Conservation (phyloP, 2,113 vertebrate genomes). For the Urocitellus parryii region DNA sequence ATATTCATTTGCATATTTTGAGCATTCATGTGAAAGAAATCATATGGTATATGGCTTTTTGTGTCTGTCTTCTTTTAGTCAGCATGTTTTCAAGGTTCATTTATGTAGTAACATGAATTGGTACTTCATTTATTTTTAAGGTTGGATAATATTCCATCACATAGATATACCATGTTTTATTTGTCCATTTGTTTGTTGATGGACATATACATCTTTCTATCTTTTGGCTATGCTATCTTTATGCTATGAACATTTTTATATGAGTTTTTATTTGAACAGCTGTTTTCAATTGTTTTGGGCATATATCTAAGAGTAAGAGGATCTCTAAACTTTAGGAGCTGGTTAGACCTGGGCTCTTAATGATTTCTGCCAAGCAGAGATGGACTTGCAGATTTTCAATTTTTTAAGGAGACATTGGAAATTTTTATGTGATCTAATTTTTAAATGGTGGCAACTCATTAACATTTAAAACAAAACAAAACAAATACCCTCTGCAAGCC, state of each 20-base stretch:
- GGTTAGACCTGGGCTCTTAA: not conserved
- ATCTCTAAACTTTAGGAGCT: not conserved
- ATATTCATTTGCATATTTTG: not conserved
- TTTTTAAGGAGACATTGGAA: not conserved
- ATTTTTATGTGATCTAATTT: constrained; percentile 36
- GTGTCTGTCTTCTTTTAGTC: not conserved
- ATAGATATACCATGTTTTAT: not conserved
- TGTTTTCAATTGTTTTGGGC: not conserved
- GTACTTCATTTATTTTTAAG: not conserved
- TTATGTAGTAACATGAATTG: not conserved
- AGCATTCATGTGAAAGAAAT: not conserved
- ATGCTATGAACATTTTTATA: not conserved
- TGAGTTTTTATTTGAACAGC: not conserved
- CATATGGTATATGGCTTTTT: not conserved
- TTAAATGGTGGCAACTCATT: constrained; percentile 34
- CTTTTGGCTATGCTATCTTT: not conserved
- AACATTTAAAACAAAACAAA: not conserved
- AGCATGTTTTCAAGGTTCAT: not conserved
- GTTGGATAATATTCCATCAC: not conserved
- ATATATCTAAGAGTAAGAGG: not conserved
- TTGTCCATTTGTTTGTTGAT: not conserved
- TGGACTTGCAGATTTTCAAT: not conserved
- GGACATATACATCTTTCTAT: not conserved
- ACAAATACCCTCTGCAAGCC: not conserved
- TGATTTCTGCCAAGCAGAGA: not conserved